Base-by-base conservation (phyloP, 2,113 vertebrate genomes). In the Eptatretus burgeri region DNA sequence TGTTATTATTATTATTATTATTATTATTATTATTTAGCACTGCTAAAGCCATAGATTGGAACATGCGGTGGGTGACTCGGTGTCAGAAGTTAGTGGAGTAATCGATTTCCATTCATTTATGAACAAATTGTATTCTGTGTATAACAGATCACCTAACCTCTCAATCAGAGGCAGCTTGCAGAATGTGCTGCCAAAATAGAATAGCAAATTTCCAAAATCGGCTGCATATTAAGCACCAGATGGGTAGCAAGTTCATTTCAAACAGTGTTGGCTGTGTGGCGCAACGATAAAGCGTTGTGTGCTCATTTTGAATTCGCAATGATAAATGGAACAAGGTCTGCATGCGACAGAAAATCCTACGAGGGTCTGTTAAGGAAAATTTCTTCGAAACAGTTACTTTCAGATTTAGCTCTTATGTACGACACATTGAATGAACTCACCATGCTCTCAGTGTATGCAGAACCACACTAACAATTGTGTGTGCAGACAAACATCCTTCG, bases 211-310 rank as follows among this genome's bases (percentile, higher is more conserved):
- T 63, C 11, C 13, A 51, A 64, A n/a, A 50, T 64, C 18, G 41
- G 63, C 41, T 2, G 63, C 16, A 50, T 64, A 50, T 64, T 64
- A 50, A 64, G 63, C 63, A 64, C 27, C 14, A 64, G 27, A n/a
- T n/a, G n/a, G 27, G 7, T 3, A 41, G 7, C 27, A 5, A 3
- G 27, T 41, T 41, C 27, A 41, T 41, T 41, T 41, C 7, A 7
- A 41, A 41, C 27, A 41, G 27, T 41, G 27, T 41, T 7, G 27
- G 27, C 27, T 41, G 27, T 41, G 27, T 41, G 27, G 27, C 7
- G 27, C 27, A 41, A 41, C 27, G 3, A 41, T 41, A 7, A 41
- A 41, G 27, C 3, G 27, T 41, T 41, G 27, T 41, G 27, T 41
- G 27, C 27, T 41, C 27, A 41, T 41, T 41, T 41, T 41, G 27